Evolutionary conservation across 2,797 vertebrate species (phyloP).

Genomic region (Menidia menidia): DNA sequence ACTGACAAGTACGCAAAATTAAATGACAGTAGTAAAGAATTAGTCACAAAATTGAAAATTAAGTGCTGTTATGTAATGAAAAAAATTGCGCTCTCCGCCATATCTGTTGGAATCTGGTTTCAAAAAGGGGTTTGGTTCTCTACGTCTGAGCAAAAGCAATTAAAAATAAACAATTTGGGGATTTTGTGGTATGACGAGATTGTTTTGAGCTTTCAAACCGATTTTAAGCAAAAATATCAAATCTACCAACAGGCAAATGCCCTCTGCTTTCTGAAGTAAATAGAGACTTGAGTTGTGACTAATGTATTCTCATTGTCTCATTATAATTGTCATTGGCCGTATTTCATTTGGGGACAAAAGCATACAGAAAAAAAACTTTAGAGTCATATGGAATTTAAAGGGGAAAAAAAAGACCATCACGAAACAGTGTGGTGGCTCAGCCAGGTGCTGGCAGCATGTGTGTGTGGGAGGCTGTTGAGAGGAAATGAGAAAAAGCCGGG

Average conservation of each 20-base stretch:
- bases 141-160: not conserved
- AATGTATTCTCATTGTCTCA: conserved; percentile 35
- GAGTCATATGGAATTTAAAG: not conserved
- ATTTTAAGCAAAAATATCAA: conserved; percentile 26
- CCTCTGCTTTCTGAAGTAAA: conserved; percentile 9
- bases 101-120: not conserved
- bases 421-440: conserved; percentile 15
- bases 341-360: conserved; percentile 33
- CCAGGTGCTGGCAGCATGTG: conserved; percentile 30
- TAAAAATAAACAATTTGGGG: conserved; percentile 5
- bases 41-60: not conserved
- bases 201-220: conserved; percentile 36
- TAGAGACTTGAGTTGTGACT: conserved; percentile 32
- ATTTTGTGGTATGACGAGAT: conserved; percentile 9
- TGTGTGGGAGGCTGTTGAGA: conserved; percentile 33
- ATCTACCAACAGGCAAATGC: conserved; percentile 13
- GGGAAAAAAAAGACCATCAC: not conserved
- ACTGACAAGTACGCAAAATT: not conserved
- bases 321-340: conserved; percentile 11
- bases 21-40: not conserved
- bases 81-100: not conserved
- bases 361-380: not conserved
- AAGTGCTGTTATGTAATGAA: not conserved
- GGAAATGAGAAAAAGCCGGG: conserved; percentile 43
- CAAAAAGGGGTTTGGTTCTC: not conserved